Evolutionary conservation across 2,113 vertebrate species (phyloP), one percentile per base, ranked within the genome.

Genomic region (Mandrillus leucophaeus): DNA sequence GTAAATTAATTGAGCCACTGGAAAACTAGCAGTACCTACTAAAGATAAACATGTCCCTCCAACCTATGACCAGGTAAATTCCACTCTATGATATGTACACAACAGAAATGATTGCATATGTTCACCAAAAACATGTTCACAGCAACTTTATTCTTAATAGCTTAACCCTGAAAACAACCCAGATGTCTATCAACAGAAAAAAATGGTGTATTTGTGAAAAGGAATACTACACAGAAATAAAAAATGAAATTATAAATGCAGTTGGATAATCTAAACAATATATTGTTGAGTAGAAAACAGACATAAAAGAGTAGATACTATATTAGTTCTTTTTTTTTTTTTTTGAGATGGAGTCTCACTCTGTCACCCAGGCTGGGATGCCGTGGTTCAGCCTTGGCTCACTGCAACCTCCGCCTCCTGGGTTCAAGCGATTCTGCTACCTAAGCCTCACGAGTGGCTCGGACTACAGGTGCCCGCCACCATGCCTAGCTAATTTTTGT

Each of bases 221-320:
- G 70, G 48, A 75, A 92, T 79, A 80, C 40, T 88, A 92, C 12
- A 72, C 20, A 78, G 66, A 48, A 70, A 50, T 83, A 73, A 79
- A 92, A 48, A 91, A 86, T 35, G n/a, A 81, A 80, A 68, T 72
- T 52, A 61, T 70, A 84, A 96, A 79, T 95, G 55, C 22, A 90
- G 30, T 25, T 86, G 38, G 35, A 70, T 80, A 20, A 84, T 85
- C 32, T 86, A 32, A 81, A 93, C 81, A 93, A 86, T 93, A 55
- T 27, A 75, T 50, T 35, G 25, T 64, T 88, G 79, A 92, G 40
- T 86, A 82, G 61, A 81, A 76, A 40, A 59, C 57, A 94, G 48
- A 68, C 30, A 61, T 82, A 70, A 87, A 81, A 86, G 18, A 80
- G 4, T 82, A 93, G 52, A 52, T 13, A 64, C 43, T 76, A 9